These are phyloP conservation scores for Latrodectus geometricus DNA, from an alignment of 1,140 invertebrate genomes.

Conservation along the genomic window DNA sequence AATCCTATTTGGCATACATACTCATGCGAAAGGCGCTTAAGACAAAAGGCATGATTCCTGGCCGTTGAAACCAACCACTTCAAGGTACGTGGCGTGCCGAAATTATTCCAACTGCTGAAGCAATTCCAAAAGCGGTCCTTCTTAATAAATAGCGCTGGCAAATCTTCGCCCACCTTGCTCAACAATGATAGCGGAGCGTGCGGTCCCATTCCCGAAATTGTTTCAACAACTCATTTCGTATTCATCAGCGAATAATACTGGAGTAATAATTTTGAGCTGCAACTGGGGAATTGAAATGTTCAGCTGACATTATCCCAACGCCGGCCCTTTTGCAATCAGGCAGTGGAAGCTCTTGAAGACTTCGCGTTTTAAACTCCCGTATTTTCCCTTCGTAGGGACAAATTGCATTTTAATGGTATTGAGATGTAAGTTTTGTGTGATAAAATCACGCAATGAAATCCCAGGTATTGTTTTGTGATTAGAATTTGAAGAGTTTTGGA, in stretches of 20 bases:
- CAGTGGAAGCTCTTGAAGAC: neutral
- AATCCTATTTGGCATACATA: neutral
- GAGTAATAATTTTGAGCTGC: conserved; percentile 57
- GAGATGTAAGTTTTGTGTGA: conserved; percentile 34
- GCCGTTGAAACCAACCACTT: neutral
- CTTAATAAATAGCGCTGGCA: conserved; percentile 42
- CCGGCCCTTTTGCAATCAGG: neutral
- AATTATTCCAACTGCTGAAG: neutral
- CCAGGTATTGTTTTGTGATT: neutral
- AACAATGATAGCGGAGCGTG: conserved; percentile 34
- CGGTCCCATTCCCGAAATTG: conserved; percentile 31
- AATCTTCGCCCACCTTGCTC: conserved; percentile 9
- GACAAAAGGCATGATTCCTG: neutral
- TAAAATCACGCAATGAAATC: conserved; percentile 44
- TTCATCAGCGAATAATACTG: conserved; percentile 58
- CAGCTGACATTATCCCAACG: conserved; percentile 52
- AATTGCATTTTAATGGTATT: conserved; percentile 60
- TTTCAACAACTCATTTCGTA: conserved; percentile 59
- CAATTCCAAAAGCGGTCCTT: conserved; percentile 16
- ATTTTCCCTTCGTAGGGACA: conserved; percentile 34
- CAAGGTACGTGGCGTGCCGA: conserved; percentile 21
- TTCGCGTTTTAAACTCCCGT: conserved; percentile 1
- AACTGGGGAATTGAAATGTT: conserved; percentile 55
- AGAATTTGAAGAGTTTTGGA: neutral
- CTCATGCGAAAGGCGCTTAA: neutral